Evolutionary conservation across 2,888 invertebrate species (phyloP), one percentile per base, ranked within the genome.

Genomic region (Tillus elongatus): DNA sequence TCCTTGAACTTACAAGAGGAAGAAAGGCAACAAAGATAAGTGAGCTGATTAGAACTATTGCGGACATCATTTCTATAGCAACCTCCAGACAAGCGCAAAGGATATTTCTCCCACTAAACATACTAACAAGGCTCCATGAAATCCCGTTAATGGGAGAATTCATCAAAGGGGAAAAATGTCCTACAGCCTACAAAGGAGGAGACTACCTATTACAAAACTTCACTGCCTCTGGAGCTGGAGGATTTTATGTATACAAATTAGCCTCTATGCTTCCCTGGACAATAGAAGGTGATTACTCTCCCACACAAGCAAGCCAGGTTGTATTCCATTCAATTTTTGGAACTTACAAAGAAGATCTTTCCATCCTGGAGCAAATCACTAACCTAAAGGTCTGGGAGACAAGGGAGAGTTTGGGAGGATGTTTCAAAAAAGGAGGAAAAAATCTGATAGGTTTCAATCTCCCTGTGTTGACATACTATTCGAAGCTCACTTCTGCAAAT

Each of bases 331-430:
- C 35, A 2, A 40, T 44, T 12, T 42, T 44, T 31, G 40, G 40
- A 8, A 42, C 40, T 3, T 44, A 19, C 27, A 44, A 42, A 34
- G 42, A 44, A 31, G 44, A 44, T 16, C 28, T 44, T 1, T 31
- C 32, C 9, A 33, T 43, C 10, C 29, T 43, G 13, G 30, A 14
- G 16, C 1, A n/a, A 11, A 41, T 41, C 1, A 41, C 41, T 1
- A 33, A 30, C n/a, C 6, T 35, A 4, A 24, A 11, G 2, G 36
- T 9, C 4, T 44, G 44, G 42, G 27, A 36, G 9, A 28, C 15
- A 4, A 36, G 39, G 9, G 43, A 42, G 16, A 28, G 37, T 6
- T 11, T 40, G 10, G 40, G 37, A 2, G 10, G 16, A 2, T 13
- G 9, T 8, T 42, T 42, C 16, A 11, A 34, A n/a, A n/a, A n/a